Evolutionary conservation across 2,888 invertebrate species (phyloP), one percentile per base, ranked within the genome.

Genomic region (Timandra comae): DNA sequence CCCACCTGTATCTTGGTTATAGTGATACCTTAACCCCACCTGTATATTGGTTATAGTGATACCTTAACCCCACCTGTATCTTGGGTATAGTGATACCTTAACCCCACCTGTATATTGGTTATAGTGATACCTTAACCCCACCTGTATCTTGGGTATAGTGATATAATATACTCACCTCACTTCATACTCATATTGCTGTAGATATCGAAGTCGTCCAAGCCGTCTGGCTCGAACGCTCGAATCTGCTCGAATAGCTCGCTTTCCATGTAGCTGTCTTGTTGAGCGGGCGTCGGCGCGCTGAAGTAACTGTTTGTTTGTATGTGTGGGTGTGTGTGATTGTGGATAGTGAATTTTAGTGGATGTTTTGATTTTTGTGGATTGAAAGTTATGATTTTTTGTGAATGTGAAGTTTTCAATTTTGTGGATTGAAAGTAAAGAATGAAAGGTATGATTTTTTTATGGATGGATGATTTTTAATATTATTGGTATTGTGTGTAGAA

Each of bases 231-330:
- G 48, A 81, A 81, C 0, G 76, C 72, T 0, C 81, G 63, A 4
- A 84, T 81, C 41, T 81, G 80, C 40, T 84, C 82, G 29, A 80
- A 76, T n/a, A 82, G 49, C 21, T 82, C 81, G 46, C 72, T 80
- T 41, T 81, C 81, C 77, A 82, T 82, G 35, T 75, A 73, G 10
- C 69, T 74, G 38, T 80, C 80, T 1, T 64, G 65, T 21, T 72
- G 71, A 0, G 76, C 77, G 0, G 81, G 80, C 5, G 82, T 81
- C 0, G 69, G 51, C 6, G 75, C 72, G 40, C 75, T 70, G 59
- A 79, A 69, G 69, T 78, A 80, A 58, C 79, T 81, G 68, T 43
- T 49, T n/a, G 11, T 32, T 30, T 28, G 24, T 12, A 24, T 22
- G 9, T 22, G 3, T 22, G 22, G 22, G 27, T 39, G 20, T 30